Evolutionary conservation across 2,797 vertebrate genomes (phyloP).

Genomic region (Pteronotus mesoamericanus): DNA sequence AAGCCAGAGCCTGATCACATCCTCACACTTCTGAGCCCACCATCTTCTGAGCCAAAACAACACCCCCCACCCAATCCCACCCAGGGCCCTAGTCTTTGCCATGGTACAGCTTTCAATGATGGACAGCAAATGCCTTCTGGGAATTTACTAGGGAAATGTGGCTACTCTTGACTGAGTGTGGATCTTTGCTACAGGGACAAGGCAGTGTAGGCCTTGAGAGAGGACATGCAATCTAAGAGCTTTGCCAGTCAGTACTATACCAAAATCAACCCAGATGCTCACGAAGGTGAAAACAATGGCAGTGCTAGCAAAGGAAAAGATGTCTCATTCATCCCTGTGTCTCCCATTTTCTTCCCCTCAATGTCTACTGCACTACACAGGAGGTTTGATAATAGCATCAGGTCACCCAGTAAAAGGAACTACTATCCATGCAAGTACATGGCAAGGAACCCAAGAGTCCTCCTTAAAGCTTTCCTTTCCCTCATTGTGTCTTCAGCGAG

Average conservation of each 20-base stretch:
- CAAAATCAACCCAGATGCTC: background rate
- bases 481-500: background rate
- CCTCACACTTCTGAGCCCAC: background rate
- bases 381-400: background rate
- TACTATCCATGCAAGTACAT: fast-evolving
- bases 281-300: background rate
- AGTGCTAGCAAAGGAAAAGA: background rate
- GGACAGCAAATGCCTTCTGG: background rate
- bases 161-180: background rate
- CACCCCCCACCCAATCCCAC: no score
- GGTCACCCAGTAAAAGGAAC: background rate
- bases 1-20: background rate
- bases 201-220: background rate
- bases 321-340: background rate
- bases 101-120: background rate
- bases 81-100: background rate
- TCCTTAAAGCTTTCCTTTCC: background rate
- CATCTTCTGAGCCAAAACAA: background rate
- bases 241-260: no score
- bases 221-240: background rate
- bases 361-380: background rate
- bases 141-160: background rate
- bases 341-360: background rate
- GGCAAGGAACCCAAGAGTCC: background rate
- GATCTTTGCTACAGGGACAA: background rate